Evolutionary conservation across 92 coral and sea anemone genomes (phyloP).

Genomic region (Palythoa grandiflora): DNA sequence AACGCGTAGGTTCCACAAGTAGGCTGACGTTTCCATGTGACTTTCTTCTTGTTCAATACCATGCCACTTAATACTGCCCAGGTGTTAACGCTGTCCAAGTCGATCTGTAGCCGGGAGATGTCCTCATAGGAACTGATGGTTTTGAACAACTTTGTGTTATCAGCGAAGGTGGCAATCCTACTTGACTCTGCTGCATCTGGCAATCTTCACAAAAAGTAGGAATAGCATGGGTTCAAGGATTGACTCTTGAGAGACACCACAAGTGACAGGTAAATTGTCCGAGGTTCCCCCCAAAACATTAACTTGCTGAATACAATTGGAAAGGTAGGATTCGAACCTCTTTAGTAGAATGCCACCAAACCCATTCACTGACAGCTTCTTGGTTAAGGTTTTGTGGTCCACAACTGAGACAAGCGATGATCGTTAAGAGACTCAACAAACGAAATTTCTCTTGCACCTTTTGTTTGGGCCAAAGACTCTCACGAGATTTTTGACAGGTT

Average conservation of each 20-base stretch:
- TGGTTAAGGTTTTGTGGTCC: not conserved
- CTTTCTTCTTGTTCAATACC: constrained; percentile 4
- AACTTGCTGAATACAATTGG: not conserved
- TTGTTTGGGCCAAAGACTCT: constrained; percentile 38
- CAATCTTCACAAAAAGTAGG: constrained; percentile 2
- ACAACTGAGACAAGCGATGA: not conserved
- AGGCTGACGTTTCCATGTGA: not conserved
- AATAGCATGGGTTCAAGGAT: constrained; percentile 3
- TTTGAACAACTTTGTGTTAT: not conserved
- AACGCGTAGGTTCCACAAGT: not conserved
- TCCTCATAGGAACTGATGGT: not conserved
- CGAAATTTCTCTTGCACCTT: constrained; percentile 50
- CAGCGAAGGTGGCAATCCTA: constrained; percentile 3
- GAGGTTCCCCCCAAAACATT: not conserved
- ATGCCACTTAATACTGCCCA: constrained; percentile 8
- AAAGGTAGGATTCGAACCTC: not conserved
- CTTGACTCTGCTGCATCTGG: not conserved
- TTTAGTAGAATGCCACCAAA: constrained; percentile 9
- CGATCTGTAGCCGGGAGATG: not conserved
- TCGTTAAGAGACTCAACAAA: constrained; percentile 37
- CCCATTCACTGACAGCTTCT: not conserved
- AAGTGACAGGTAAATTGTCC: not conserved
- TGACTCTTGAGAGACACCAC: constrained; percentile 12
- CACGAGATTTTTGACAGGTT: constrained; percentile 52
- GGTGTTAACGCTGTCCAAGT: constrained; percentile 11